Conservation (phyloP, 2,113 vertebrate species). For the Tautogolabrus adspersus region DNA sequence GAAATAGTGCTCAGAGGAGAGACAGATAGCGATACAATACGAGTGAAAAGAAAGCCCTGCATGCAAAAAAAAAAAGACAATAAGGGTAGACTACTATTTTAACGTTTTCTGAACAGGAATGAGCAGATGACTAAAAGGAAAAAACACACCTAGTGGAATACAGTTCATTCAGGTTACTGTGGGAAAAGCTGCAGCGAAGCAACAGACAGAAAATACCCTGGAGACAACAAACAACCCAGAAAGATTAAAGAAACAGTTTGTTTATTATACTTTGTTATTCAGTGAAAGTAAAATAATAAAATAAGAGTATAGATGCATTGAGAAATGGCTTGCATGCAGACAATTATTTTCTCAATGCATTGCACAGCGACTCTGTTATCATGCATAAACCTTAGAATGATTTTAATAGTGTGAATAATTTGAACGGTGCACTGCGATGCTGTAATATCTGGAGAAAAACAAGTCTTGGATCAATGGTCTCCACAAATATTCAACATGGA, state of each 20-base stretch:
- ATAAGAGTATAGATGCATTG: background rate
- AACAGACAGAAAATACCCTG: background rate
- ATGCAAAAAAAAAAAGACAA: background rate
- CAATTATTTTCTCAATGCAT: background rate
- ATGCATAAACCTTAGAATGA: background rate
- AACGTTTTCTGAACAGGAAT: background rate
- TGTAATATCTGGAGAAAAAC: no score
- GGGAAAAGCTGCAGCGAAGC: background rate
- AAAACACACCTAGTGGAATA: background rate
- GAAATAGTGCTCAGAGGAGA: background rate
- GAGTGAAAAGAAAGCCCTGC: background rate
- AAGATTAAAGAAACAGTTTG: background rate
- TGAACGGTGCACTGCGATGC: no score
- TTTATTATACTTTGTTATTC: background rate
- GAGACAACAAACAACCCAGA: background rate
- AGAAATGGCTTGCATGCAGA: background rate
- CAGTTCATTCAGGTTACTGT: background rate
- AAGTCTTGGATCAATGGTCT: no score
- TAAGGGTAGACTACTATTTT: background rate
- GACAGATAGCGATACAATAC: background rate
- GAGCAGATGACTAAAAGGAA: background rate
- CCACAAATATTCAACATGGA: no score
- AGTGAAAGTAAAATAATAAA: background rate
- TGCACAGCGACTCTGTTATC: background rate
- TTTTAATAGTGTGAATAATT: no score